Percentiles rank a stretch among this genome's conserved stretches.
These are phyloP conservation scores for Caenorhabditis tropicalis DNA, from an alignment of 1,140 invertebrate species.

Conservation along the genomic window DNA sequence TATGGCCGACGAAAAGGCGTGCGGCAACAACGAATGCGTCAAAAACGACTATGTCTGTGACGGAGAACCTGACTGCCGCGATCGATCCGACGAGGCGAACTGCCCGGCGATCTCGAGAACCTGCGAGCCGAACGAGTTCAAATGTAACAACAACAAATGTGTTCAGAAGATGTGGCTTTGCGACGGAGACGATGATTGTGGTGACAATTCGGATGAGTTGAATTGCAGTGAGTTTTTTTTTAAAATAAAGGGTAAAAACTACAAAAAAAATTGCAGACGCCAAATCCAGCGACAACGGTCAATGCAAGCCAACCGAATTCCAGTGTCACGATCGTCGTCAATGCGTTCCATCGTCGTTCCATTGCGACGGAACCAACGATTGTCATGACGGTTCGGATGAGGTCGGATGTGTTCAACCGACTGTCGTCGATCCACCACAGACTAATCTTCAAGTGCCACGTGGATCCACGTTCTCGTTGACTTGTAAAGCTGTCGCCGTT, in stretches of 20 bases:
- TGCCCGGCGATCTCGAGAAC: constrained; percentile 63
- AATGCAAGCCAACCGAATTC: constrained; percentile 84
- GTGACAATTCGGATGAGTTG: constrained; percentile 80
- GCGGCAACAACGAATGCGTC: constrained; percentile 89
- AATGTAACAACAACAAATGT: constrained; percentile 86
- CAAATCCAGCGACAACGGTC: constrained; percentile 2
- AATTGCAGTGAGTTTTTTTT: constrained; percentile 62
- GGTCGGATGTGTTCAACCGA: constrained; percentile 72
- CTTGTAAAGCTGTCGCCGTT: constrained; percentile 84
- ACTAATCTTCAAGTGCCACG: constrained; percentile 71
- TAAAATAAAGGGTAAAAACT: not conserved
- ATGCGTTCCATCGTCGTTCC: constrained; percentile 90
- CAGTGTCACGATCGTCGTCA: constrained; percentile 81
- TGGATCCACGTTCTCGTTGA: constrained; percentile 81
- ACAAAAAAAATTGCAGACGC: constrained; percentile 1
- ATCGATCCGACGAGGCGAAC: constrained; percentile 80
- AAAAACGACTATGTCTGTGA: constrained; percentile 83
- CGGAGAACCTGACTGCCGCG: constrained; percentile 76
- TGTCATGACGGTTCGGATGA: constrained; percentile 75
- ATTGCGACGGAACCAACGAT: constrained; percentile 88
- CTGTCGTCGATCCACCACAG: constrained; percentile 69
- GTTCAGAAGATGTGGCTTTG: constrained; percentile 88
- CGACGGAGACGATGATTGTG: constrained; percentile 89
- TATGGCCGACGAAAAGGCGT: constrained; percentile 83
- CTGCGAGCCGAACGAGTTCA: constrained; percentile 92